phyloP scores from a whole-genome alignment of 2,888 invertebrate species.

The Tenthredo distinguenda region DNA sequence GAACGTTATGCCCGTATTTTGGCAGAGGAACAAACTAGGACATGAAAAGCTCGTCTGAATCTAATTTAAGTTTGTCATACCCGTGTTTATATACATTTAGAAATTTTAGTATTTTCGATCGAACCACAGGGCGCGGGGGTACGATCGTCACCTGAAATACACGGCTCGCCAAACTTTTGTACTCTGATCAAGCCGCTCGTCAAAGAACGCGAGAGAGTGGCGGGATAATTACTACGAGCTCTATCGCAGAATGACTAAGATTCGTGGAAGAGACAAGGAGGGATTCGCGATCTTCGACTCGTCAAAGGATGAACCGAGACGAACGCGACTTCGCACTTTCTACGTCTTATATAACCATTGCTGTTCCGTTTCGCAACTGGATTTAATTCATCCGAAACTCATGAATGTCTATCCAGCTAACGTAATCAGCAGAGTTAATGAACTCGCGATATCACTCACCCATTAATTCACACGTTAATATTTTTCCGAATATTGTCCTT shows the following conservation, averaged over 20 bases:
- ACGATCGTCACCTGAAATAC: background rate
- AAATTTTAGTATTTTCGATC: slow-evolving; percentile 7
- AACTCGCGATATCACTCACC: background rate
- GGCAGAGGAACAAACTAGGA: background rate
- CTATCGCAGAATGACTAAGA: background rate
- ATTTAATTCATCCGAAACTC: background rate
- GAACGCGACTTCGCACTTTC: background rate
- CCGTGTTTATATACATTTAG: background rate
- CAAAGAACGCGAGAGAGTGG: background rate
- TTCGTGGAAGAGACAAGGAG: background rate
- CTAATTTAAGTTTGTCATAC: background rate
- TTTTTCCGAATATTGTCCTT: background rate
- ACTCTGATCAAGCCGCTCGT: slow-evolving; percentile 19
- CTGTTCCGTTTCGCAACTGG: slow-evolving; percentile 7
- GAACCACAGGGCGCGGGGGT: too few relatives aligned
- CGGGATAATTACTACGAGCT: slow-evolving; percentile 24
- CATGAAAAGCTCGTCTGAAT: slow-evolving; percentile 3
- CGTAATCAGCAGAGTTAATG: background rate
- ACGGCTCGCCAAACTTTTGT: background rate
- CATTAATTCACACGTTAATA: background rate
- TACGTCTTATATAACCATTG: background rate
- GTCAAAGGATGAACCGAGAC: slow-evolving; percentile 6
- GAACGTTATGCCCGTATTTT: slow-evolving; percentile 30
- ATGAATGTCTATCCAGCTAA: background rate
- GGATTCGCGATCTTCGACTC: background rate